phyloP scores from a whole-genome alignment of 2,113 vertebrate genomes.

The Oxyruncus cristatus region DNA sequence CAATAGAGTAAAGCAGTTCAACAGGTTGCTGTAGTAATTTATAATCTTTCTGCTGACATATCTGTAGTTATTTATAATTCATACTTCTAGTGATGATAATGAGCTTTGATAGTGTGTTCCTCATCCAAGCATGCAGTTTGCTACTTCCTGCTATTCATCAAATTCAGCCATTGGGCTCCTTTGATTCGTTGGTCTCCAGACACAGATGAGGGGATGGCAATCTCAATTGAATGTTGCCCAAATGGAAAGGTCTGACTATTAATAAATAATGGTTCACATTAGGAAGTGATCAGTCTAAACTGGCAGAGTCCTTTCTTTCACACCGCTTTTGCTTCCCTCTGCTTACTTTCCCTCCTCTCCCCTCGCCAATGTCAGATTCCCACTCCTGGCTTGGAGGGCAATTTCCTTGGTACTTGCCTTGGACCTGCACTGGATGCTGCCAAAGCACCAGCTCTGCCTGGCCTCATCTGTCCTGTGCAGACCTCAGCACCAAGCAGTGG shows the following conservation, averaged over 20 bases:
- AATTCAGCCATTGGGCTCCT: not conserved
- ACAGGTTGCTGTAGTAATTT: not conserved
- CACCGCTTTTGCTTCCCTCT: rapidly evolving
- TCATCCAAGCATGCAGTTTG: rapidly evolving
- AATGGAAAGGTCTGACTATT: rapidly evolving
- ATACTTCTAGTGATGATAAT: not conserved
- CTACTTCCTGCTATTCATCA: not conserved
- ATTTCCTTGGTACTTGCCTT: not conserved
- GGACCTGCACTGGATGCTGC: not conserved
- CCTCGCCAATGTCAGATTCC: not conserved
- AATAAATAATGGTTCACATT: not conserved
- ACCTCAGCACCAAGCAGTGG: not conserved
- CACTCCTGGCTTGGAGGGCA: rapidly evolving
- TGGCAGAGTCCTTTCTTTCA: not conserved
- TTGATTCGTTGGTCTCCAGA: not conserved
- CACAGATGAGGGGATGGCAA: not conserved
- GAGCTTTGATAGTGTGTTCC: not conserved
- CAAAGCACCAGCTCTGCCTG: rapidly evolving
- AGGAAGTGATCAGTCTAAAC: not conserved
- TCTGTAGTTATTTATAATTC: constrained; percentile 27
- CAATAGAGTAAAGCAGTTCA: not conserved
- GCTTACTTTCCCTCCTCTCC: not conserved
- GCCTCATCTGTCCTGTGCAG: rapidly evolving
- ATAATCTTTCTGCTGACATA: not conserved
- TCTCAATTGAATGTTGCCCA: not conserved